Base-by-base conservation (phyloP, 2,888 invertebrate species). In the Macaria notata region DNA sequence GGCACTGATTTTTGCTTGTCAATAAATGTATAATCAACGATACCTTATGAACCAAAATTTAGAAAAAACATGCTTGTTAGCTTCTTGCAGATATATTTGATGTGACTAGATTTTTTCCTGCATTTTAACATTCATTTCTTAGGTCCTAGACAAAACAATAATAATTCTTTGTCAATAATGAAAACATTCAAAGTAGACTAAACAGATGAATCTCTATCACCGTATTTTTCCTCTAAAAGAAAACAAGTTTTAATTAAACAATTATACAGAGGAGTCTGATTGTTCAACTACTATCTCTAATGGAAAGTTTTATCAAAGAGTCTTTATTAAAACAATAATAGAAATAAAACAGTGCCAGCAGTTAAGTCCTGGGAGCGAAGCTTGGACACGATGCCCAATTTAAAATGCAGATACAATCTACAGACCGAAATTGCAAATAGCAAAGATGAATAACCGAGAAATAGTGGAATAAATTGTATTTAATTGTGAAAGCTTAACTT, bases 351-450 rank as follows among this genome's bases (percentile, higher is more conserved):
- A 67, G 57, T 50, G 58, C 53, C 54, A 50, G 61, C 59, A 68
- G 63, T 46, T 73, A 73, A 75, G 70, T 73, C 63, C 56, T 51
- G 50, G 59, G 42, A 59, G 54, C n/a, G 57, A 9, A 59, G 42
- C 55, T 43, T 53, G 54, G 61, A 69, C 75, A 75, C 71, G 73
- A 51, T 54, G 59, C 48, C 61, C 71, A 75, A 76, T 75, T 68
- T 76, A 71, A 76, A 76, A 73, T 76, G 73, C 73, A 75, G 74
- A 76, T 74, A 68, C 70, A 70, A 72, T 76, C 69, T 68, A 57
- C 49, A 56, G 56, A 62, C 64, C 47, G 4, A 54, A 51, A 42
- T 51, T 52, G 38, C 50, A 50, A 50, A 50, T 44, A 50, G 43
- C 36, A 38, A 44, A 44, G 44, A 44, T 9, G 29, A 38, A 9